Evolutionary conservation across 2,113 vertebrate genomes (phyloP).

Genomic region (Rousettus leschenaultii): DNA sequence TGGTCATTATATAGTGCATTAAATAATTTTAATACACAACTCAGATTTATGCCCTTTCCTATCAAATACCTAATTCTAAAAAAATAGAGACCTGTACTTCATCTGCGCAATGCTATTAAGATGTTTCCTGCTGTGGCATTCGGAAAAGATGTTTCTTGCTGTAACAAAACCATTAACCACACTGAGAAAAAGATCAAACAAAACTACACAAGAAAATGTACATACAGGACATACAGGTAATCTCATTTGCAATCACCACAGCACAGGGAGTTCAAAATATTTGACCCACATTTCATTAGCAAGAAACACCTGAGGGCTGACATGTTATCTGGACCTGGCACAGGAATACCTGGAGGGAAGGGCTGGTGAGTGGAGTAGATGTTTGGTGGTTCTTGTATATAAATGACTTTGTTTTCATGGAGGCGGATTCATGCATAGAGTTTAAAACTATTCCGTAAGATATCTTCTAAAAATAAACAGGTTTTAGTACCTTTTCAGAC

Average conservation of each 20-base stretch:
- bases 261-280: not conserved
- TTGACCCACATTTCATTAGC: not conserved
- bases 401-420: not conserved
- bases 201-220: not conserved
- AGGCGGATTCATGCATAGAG: rapidly evolving
- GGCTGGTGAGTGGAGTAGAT: not conserved
- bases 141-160: not conserved
- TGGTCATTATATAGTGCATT: not conserved
- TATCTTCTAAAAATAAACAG: not conserved
- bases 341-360: not conserved
- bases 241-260: not conserved
- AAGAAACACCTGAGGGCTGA: not conserved
- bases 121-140: not conserved
- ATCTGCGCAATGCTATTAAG: not conserved
- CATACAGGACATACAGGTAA: rapidly evolving
- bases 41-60: not conserved
- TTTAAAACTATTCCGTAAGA: not conserved
- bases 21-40: no score
- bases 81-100: not conserved
- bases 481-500: not conserved
- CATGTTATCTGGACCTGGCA: not conserved
- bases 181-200: not conserved
- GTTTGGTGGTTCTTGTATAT: not conserved
- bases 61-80: not conserved
- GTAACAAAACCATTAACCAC: not conserved